Conservation (phyloP, 2,888 invertebrate species). For the Nephrotoma flavescens region DNA sequence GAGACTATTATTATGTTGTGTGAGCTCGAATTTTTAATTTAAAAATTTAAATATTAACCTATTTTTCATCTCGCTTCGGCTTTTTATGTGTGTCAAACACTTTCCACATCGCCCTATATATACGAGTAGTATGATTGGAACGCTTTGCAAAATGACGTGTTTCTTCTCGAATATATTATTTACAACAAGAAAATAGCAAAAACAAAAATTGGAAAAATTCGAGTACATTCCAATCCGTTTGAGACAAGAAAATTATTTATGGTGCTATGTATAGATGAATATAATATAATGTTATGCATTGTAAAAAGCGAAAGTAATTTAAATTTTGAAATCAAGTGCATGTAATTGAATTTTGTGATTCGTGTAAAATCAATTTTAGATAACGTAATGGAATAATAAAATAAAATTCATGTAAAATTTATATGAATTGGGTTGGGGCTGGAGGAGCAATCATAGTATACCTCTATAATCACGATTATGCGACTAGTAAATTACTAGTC, state of each 20-base stretch:
- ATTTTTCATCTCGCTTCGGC: background rate
- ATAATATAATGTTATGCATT: background rate
- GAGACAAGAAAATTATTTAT: background rate
- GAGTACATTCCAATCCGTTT: background rate
- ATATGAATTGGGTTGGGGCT: background rate
- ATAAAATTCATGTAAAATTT: background rate
- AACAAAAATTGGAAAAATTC: background rate
- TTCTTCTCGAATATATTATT: background rate
- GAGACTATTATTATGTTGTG: background rate
- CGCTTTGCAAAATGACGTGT: background rate
- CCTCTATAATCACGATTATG: background rate
- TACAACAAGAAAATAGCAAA: background rate
- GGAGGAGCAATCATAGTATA: background rate
- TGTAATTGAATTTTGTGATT: background rate
- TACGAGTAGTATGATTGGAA: background rate
- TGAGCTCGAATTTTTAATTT: background rate
- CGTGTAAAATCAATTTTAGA: background rate
- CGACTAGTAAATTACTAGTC: background rate
- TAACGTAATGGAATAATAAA: background rate
- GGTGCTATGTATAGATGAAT: background rate
- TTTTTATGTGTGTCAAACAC: background rate
- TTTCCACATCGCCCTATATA: background rate
- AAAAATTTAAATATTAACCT: background rate
- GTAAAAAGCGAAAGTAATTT: background rate
- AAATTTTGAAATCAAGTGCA: background rate